Conservation (phyloP, 2,113 vertebrate species). For the Lamprotornis superbus region DNA sequence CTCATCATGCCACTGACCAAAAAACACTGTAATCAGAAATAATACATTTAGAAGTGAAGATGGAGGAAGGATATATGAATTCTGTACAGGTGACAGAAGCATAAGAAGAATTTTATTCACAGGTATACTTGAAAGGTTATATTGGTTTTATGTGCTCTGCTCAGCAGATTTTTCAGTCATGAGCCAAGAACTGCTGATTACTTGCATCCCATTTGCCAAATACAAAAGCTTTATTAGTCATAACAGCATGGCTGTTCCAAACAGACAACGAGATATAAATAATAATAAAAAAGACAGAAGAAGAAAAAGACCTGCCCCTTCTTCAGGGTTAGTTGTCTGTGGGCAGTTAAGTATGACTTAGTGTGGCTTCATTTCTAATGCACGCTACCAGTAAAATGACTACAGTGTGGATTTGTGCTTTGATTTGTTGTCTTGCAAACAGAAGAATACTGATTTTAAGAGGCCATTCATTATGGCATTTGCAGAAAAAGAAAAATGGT, state of each 20-base stretch:
- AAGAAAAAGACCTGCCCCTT: not conserved
- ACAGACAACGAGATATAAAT: constrained; percentile 6
- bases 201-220: constrained; percentile 47
- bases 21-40: not conserved
- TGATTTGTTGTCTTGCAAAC: not conserved
- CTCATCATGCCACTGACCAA: not conserved
- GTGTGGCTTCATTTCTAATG: constrained; percentile 1
- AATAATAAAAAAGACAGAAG: not conserved
- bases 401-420: not conserved
- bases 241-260: constrained; percentile 18
- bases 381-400: not conserved
- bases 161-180: not conserved
- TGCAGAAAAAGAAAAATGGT: not conserved
- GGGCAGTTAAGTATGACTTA: constrained; percentile 13
- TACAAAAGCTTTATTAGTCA: constrained; percentile 57
- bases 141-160: not conserved
- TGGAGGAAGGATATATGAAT: not conserved
- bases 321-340: not conserved
- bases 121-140: constrained; percentile 36
- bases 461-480: not conserved
- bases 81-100: not conserved
- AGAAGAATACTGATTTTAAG: constrained; percentile 9
- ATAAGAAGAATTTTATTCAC: constrained; percentile 17
- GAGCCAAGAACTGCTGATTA: constrained; percentile 28
- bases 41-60: not conserved